Conservation (phyloP, 2,113 vertebrate species). For the Cinclus mexicanus region DNA sequence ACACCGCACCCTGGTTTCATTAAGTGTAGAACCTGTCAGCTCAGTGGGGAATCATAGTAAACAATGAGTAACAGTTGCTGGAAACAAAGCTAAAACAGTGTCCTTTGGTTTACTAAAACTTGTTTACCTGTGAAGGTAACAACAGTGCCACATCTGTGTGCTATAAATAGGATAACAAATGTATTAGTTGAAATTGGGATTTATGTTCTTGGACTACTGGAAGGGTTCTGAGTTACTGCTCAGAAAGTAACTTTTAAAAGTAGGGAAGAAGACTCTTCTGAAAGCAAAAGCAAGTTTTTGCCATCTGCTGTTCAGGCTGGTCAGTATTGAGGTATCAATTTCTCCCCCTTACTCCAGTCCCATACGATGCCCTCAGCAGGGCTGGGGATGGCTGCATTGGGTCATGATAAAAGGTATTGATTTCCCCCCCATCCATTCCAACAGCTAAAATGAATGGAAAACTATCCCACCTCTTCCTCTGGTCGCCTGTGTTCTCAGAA, state of each 20-base stretch:
- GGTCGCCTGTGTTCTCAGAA: not conserved
- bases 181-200: not conserved
- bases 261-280: not conserved
- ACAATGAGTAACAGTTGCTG: not conserved
- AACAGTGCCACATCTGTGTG: rapidly evolving
- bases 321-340: not conserved
- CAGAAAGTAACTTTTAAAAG: not conserved
- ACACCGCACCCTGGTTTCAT: not conserved
- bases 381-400: not conserved
- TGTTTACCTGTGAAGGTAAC: not conserved
- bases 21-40: not conserved
- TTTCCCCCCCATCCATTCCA: not conserved
- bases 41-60: not conserved
- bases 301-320: not conserved
- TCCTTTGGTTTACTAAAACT: not conserved
- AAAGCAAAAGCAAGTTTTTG: not conserved
- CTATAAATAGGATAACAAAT: not conserved
- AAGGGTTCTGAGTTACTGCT: not conserved
- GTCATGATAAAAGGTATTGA: not conserved
- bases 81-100: not conserved
- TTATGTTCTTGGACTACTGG: not conserved
- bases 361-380: not conserved
- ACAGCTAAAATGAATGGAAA: not conserved
- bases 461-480: not conserved
- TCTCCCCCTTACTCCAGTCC: not conserved